Evolutionary conservation across 2,797 vertebrate genomes (phyloP), one percentile per base, ranked within the genome.

Genomic region (Falco cherrug): DNA sequence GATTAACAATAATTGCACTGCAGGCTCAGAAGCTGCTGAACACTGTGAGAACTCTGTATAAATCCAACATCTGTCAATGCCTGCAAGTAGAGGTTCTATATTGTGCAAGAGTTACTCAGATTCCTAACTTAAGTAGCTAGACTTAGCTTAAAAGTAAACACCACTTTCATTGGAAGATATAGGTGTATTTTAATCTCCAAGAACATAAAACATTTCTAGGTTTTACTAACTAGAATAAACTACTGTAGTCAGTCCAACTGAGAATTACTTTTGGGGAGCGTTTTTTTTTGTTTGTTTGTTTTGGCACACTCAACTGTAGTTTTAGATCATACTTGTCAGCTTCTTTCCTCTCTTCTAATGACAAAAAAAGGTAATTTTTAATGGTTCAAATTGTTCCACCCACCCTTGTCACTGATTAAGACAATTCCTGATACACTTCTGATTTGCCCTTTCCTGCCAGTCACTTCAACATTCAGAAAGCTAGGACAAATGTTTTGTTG

Each of bases 1-100:
- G 71, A 80, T 94, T 96, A 97, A 94, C 71, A 92, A 57, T 94
- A 93, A 90, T 94, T 97, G 94, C 91, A 96, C 97, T 96, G 96
- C 91, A 96, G 95, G 92, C 95, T 93, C 95, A 78, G 92, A 95
- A 97, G 92, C 90, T 94, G 89, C 97, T 95, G 76, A 97, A 96
- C 97, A 98, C 97, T 98, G 97, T 98, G 97, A 98, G 91, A 96
- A 95, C 95, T 93, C 79, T 93, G 68, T 86, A 22, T 76, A 82
- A 90, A 63, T 61, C 20, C 50, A 84, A 80, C 80, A 95, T 59
- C 85, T 56, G 19, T 61, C 70, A 54, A 59, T 67, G 92, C 90
- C 93, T 93, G 92, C 89, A 60, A 78, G 60, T 75, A 95, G 92
- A 90, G 64, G 45, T 50, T 93, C 74, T 87, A 89, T 71, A 29